Evolutionary conservation across 1,140 invertebrate species (phyloP), one percentile per base, ranked within the genome.

Genomic region (Drosophila busckii): DNA sequence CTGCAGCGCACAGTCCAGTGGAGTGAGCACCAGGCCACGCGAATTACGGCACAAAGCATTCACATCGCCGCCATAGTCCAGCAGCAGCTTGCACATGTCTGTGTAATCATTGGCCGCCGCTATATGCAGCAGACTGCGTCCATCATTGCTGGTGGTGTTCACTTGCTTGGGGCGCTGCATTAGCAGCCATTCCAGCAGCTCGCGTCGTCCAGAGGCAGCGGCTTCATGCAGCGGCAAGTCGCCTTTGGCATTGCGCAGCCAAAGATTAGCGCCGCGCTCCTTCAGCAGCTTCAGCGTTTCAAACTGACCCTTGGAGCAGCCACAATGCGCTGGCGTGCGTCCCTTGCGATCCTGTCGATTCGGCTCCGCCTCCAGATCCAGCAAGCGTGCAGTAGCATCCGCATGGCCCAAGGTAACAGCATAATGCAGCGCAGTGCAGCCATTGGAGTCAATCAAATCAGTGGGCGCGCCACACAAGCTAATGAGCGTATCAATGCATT

Each of bases 341-440:
- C 97, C 97, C 87, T 97, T 95, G 12, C 94, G 90, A 87, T 99
- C 97, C 86, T 97, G 95, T 17, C 95, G 90, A 88, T 98, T 96
- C 0, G 96, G 92, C 88, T 98, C 93, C 2, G 97, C 95, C 2
- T 95, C 96, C 37, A 96, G 91, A 56, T 95, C 92, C 1, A 99
- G 89, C 16, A 99, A 88, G 0, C 96, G 89, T n/a, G 94, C 92
- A 0, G 96, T 97, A 26, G 96, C 95, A 84, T 99, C 96, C 0
- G 96, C 95, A 85, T 99, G 97, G 0, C 97, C 97, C 35, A 98
- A 89, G 0, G 97, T 98, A 0, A 97, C 96, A 1, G 97, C 95
- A 87, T 99, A 99, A 87, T 99, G 98, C 1, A 99, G 87, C 0
- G 98, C 94, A 1, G 97, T 97, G 84, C 97, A 99, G 1, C 96